phyloP scores from a whole-genome alignment of 2,797 vertebrate genomes.

The Salarias fasciatus region DNA sequence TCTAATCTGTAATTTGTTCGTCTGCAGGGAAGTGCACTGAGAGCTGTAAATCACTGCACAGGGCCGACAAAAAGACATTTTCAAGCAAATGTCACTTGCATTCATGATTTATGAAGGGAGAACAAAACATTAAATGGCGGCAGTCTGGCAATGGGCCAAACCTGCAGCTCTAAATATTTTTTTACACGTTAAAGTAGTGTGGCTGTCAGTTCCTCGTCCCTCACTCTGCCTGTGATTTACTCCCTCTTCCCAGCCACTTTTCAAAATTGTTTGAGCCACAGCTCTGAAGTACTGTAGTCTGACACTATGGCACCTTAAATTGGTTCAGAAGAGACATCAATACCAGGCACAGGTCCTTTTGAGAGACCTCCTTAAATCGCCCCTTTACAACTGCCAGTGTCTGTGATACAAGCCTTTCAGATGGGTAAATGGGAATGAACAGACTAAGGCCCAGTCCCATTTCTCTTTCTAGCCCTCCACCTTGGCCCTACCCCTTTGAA shows the following conservation, averaged over 20 bases:
- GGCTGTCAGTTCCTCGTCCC: not conserved
- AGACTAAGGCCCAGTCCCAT: too few relatives aligned
- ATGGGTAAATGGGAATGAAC: slow-evolving; percentile 28
- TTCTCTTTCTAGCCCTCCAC: too few relatives aligned
- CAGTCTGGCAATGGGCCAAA: not conserved
- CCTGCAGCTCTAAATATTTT: not conserved
- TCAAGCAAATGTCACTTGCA: not conserved
- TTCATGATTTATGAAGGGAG: not conserved
- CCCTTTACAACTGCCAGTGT: slow-evolving; percentile 13
- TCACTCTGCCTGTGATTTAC: slow-evolving; percentile 6
- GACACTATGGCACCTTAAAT: slow-evolving; percentile 29
- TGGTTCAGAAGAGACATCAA: slow-evolving; percentile 18
- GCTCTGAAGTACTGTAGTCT: slow-evolving; percentile 1
- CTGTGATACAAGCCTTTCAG: slow-evolving; percentile 35
- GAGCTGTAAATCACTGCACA: not conserved
- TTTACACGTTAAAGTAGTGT: too few relatives aligned
- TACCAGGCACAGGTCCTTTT: slow-evolving; percentile 20
- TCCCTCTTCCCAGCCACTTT: slow-evolving; percentile 1
- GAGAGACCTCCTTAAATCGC: slow-evolving; percentile 9
- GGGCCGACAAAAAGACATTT: not conserved
- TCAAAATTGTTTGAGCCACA: not conserved
- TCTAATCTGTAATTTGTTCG: slow-evolving; percentile 14
- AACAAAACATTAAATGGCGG: not conserved
- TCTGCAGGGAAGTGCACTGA: not conserved
- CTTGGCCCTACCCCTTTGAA: too few relatives aligned